A percentile compares a stretch with the other conserved stretches of the same genome.
Conservation (phyloP, 2,797 vertebrate species). For the Platyrinchus mystaceus region DNA sequence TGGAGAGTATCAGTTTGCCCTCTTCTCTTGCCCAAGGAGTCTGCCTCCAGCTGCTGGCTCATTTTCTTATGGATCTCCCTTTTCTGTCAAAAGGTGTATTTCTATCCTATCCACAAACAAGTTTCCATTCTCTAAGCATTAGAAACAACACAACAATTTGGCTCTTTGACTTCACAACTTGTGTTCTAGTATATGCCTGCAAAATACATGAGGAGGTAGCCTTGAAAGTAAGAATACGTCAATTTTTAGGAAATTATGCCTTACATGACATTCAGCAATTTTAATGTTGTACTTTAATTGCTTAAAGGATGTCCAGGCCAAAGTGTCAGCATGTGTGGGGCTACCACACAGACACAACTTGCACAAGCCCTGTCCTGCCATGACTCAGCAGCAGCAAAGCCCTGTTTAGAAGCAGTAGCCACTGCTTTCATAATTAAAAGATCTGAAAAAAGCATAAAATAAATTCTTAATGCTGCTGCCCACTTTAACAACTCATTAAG, state of each 20-base stretch:
- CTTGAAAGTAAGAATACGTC: background rate
- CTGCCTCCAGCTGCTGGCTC: background rate
- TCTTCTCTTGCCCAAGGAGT: background rate
- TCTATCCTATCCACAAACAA: background rate
- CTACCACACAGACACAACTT: background rate
- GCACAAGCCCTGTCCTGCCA: background rate
- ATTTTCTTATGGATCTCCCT: background rate
- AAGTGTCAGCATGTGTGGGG: accelerated
- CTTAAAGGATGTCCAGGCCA: background rate
- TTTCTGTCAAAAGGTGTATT: background rate
- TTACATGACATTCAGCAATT: background rate
- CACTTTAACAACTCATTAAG: background rate
- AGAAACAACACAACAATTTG: background rate
- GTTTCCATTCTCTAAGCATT: background rate
- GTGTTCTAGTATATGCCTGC: background rate
- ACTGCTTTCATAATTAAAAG: background rate
- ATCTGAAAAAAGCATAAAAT: background rate
- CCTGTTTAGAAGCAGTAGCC: background rate
- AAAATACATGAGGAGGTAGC: background rate
- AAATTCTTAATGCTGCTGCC: background rate
- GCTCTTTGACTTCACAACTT: background rate
- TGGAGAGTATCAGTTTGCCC: background rate
- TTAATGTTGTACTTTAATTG: background rate
- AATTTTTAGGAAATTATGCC: background rate
- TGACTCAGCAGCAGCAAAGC: background rate